These are phyloP conservation scores for Argynnis bischoffii DNA, from an alignment of 2,888 invertebrate genomes.

Conservation along the genomic window DNA sequence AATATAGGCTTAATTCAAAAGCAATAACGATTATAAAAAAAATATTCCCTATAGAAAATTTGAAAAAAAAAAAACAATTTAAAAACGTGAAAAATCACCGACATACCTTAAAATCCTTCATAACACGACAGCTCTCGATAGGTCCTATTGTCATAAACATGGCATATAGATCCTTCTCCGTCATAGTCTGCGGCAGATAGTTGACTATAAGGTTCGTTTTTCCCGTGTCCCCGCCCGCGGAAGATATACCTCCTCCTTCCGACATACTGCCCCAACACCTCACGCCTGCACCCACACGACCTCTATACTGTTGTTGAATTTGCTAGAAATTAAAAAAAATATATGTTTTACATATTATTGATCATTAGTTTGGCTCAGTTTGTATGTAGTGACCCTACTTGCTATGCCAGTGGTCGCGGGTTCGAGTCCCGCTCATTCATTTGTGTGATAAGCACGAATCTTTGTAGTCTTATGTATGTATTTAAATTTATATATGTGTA, in stretches of 20 bases:
- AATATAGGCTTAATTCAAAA: too few relatives aligned
- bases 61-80: too few relatives aligned
- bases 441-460: too few relatives aligned
- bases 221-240: constrained; percentile 70
- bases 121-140: constrained; percentile 94
- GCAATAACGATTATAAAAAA: too few relatives aligned
- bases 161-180: constrained; percentile 93
- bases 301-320: constrained; percentile 75
- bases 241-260: constrained; percentile 71
- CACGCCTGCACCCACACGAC: constrained; percentile 57
- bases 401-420: too few relatives aligned
- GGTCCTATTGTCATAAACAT: constrained; percentile 95
- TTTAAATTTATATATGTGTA: too few relatives aligned
- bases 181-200: constrained; percentile 96
- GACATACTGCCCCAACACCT: constrained; percentile 78
- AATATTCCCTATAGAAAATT: too few relatives aligned
- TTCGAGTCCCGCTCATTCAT: too few relatives aligned
- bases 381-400: too few relatives aligned
- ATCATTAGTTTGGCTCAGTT: too few relatives aligned
- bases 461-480: too few relatives aligned
- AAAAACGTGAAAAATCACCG: neutral
- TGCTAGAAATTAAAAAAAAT: constrained; percentile 57
- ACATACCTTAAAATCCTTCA: constrained; percentile 92
- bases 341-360: neutral
- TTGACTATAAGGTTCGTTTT: constrained; percentile 96